A percentile compares a stretch with the other conserved stretches of the same genome.
Conservation (phyloP, 1,140 invertebrate species). For the Heliconius hermathena region DNA sequence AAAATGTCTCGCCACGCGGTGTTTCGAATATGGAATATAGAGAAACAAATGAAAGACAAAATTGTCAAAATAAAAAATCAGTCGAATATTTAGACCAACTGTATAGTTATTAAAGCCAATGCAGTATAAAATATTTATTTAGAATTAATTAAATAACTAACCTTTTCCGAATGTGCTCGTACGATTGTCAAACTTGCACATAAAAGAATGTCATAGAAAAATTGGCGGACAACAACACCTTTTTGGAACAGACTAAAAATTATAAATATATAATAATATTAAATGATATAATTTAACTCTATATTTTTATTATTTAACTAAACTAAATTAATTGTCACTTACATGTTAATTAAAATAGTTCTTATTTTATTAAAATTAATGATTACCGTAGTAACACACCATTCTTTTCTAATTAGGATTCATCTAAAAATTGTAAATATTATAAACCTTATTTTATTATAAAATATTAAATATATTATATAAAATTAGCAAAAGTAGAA, state of each 20-base stretch:
- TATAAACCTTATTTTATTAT: too few relatives aligned
- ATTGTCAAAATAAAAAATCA: background rate
- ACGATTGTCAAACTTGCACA: constrained; percentile 53
- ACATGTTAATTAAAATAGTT: too few relatives aligned
- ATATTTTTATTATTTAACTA: background rate
- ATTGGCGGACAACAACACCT: constrained; percentile 1
- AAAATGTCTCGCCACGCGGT: constrained; percentile 66
- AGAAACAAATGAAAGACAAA: constrained; percentile 22
- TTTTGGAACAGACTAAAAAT: constrained; percentile 15
- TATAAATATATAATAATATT: background rate
- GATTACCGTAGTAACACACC: too few relatives aligned
- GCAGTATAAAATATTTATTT: background rate
- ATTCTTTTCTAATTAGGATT: too few relatives aligned
- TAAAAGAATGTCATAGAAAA: constrained; percentile 30
- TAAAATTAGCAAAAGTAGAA: too few relatives aligned
- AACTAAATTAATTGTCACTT: too few relatives aligned
- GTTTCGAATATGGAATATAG: constrained; percentile 61
- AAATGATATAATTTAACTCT: background rate
- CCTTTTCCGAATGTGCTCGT: constrained; percentile 68
- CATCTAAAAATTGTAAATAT: too few relatives aligned
- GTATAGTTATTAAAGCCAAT: background rate
- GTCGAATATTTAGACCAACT: background rate
- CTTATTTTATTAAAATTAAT: too few relatives aligned
- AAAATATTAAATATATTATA: too few relatives aligned
- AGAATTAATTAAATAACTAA: constrained; percentile 40